Evolutionary conservation across 2,888 invertebrate genomes (phyloP), one percentile per base, ranked within the genome.

Genomic region (Lithodes maja): DNA sequence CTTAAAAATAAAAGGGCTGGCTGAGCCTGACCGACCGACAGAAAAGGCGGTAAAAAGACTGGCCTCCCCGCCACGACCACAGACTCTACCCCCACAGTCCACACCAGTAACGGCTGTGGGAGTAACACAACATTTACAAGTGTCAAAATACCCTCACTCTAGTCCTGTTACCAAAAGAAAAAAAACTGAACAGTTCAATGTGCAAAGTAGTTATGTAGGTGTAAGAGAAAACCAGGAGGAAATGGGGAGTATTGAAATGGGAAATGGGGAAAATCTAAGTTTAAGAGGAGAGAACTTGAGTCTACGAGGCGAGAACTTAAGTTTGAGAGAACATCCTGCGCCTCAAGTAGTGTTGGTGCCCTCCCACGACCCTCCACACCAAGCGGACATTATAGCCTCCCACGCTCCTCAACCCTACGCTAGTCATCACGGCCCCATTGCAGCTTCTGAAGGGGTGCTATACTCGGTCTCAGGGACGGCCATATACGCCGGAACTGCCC

Each of bases 381-480:
- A 87, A 17, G 71, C 87, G 0, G 91, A 90, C 7, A 53, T 91
- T 49, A 33, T 33, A 33, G 74, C 90, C 7, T 54, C 90, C 49
- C 91, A 89, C 54, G 85, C 85, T 54, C 85, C 90, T 15, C 85
- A 88, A 55, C 86, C 87, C 17, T 90, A 86, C 77, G 83, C 86
- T 87, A 91, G 89, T 87, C 91, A 91, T 80, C 91, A 91, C 71
- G 85, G 87, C 54, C 89, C 91, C 80, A 86, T 88, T 68, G 49
- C 90, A 17, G 83, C 90, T 15, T 85, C 91, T 33, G 86, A 86
- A 54, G 88, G 90, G 53, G 90, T 90, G 33, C 84, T 91, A 15
- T 91, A 91, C 85, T 90, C 91, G 50, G 91, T 91, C 75, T 90
- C 91, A 71, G 91, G 91, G 52, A 90, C 91, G n/a, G 90, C 90